Conservation (phyloP, 2,888 invertebrate species). For the Sarcophaga rosellei region DNA sequence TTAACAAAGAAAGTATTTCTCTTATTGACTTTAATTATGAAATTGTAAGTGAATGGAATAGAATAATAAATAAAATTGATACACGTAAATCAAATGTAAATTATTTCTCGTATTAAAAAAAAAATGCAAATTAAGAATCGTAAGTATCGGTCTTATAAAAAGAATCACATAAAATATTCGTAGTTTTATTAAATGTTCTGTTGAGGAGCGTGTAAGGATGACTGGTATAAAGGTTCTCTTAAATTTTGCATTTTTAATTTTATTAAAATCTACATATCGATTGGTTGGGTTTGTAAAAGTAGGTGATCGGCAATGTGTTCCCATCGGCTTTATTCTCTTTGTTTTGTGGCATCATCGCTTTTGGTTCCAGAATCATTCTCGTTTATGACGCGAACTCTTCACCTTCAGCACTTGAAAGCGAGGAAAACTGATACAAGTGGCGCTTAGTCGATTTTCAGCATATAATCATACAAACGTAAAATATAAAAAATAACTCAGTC, state of each 20-base stretch:
- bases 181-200: no score
- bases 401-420: slow-evolving; percentile 48
- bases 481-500: slow-evolving; percentile 13
- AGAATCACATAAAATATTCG: no score
- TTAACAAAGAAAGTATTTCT: background rate
- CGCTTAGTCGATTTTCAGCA: slow-evolving; percentile 67
- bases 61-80: no score
- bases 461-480: background rate
- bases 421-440: slow-evolving; percentile 68
- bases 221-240: no score
- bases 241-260: no score
- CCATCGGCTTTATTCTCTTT: background rate
- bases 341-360: slow-evolving; percentile 28
- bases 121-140: no score
- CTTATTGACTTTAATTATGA: background rate
- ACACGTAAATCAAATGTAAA: no score
- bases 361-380: slow-evolving; percentile 10
- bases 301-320: background rate
- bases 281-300: no score
- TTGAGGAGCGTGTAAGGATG: no score
- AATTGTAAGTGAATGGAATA: background rate
- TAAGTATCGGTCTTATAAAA: no score
- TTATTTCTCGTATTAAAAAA: no score
- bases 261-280: no score
- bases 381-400: slow-evolving; percentile 27